Percentiles rank a stretch among this genome's conserved stretches.
phyloP scores from a whole-genome alignment of 1,140 invertebrate genomes.

The Conopomorpha cramerella region DNA sequence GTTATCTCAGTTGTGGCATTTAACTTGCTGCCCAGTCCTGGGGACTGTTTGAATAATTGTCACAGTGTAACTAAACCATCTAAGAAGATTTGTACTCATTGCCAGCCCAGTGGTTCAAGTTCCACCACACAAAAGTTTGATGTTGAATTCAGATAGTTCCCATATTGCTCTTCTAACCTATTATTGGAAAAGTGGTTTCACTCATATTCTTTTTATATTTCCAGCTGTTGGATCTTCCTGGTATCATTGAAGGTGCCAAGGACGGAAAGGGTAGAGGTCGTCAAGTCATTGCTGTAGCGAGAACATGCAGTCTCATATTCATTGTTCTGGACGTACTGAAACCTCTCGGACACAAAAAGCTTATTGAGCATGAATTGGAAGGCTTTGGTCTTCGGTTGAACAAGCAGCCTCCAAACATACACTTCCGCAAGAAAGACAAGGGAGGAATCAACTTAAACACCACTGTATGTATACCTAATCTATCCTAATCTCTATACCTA shows the following conservation, averaged over 20 bases:
- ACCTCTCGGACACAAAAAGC: conserved; percentile 92
- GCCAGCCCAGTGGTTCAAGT: too few species aligned
- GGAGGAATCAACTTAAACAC: conserved; percentile 68
- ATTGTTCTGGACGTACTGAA: conserved; percentile 98
- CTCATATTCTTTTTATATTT: too few species aligned
- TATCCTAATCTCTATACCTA: too few species aligned
- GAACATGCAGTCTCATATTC: conserved; percentile 97
- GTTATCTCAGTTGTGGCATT: too few species aligned
- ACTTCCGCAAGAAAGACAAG: conserved; percentile 97
- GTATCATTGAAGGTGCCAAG: conserved; percentile 99
- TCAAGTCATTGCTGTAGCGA: conserved; percentile 98
- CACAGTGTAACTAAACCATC: too few species aligned
- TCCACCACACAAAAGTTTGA: too few species aligned
- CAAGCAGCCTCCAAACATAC: conserved; percentile 96
- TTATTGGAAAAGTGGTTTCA: too few species aligned
- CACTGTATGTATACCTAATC: conserved; percentile 45
- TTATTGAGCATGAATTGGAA: conserved; percentile 98
- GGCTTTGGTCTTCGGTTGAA: conserved; percentile 97
- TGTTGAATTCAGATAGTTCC: too few species aligned
- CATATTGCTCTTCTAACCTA: too few species aligned
- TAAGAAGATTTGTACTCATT: too few species aligned
- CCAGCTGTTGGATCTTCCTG: conserved; percentile 95
- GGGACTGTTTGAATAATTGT: too few species aligned
- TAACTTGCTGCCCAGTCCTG: too few species aligned
- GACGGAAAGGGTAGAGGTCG: conserved; percentile 97